A percentile compares a stretch with the other conserved stretches of the same genome.
Evolutionary conservation across 2,888 invertebrate species (phyloP).

Genomic region (Aproaerema taeniolella): DNA sequence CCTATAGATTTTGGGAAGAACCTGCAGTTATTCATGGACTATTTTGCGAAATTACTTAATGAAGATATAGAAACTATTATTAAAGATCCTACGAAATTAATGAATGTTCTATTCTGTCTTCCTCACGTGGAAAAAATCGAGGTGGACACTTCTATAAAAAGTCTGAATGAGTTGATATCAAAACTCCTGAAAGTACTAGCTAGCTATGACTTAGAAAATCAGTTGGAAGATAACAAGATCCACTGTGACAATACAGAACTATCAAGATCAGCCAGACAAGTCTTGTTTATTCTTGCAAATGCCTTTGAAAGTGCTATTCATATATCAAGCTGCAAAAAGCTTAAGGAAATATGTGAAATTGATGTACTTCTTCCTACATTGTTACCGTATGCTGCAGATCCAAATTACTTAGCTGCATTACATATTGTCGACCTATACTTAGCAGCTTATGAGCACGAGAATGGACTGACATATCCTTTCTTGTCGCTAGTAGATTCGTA

Average conservation of each 20-base stretch:
- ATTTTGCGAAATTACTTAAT: constrained; percentile 46
- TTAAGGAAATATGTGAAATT: constrained; percentile 63
- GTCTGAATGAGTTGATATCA: constrained; percentile 48
- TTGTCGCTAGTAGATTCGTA: constrained; percentile 67
- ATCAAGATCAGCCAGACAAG: constrained; percentile 52
- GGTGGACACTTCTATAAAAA: constrained; percentile 42
- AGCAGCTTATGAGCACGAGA: constrained; percentile 64
- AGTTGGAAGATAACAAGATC: constrained; percentile 39
- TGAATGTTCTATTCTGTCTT: constrained; percentile 72
- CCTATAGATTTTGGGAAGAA: constrained; percentile 76
- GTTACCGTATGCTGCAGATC: constrained; percentile 59
- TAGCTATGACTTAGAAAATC: constrained; percentile 47
- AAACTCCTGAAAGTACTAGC: constrained; percentile 42
- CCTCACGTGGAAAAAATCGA: constrained; percentile 74
- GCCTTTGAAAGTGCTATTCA: constrained; percentile 79
- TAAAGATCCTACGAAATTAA: constrained; percentile 53
- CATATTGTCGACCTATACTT: constrained; percentile 75
- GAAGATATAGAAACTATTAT: constrained; percentile 50
- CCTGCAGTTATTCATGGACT: constrained; percentile 50
- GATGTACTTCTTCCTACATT: constrained; percentile 57
- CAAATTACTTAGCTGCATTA: constrained; percentile 65
- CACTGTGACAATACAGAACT: constrained; percentile 45
- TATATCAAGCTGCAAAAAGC: constrained; percentile 63
- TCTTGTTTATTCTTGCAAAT: constrained; percentile 75
- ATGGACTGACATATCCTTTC: constrained; percentile 54